Base-by-base conservation (phyloP, 2,888 invertebrate species). In the Clanis bilineata region DNA sequence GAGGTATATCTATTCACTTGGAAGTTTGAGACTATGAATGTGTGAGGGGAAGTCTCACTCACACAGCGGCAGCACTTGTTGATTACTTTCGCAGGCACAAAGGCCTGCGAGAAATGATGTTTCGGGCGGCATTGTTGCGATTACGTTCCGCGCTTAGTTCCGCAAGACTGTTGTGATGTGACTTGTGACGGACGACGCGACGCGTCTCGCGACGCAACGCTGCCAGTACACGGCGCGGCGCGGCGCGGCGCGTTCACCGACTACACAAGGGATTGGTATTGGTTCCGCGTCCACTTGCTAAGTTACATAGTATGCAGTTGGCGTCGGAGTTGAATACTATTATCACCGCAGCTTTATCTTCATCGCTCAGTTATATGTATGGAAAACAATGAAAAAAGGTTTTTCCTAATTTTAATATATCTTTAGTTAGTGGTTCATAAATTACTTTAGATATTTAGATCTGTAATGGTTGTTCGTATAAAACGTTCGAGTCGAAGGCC, bases 41-140 rank as follows among this genome's bases (percentile, higher is more conserved):
- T 3, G 47, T 9, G 9, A 3, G 9, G 25, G 7, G 25, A n/a
- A 12, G 23, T 15, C 44, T 22, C 25, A 6, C 25, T 25, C 47
- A 23, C 25, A 7, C 47, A 15, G 9, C 47, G 15, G 25, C 28
- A 18, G 32, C 15, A 51, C 51, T 51, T 51, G 59, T 62, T 69
- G 65, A 71, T 70, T 70, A 67, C 69, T 68, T 65, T 66, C 51
- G n/a, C n/a, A n/a, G n/a, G n/a, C 62, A 60, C 66, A 64, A 66
- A 65, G 61, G 62, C 21, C 10, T 62, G 44, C 43, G 56, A 63
- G 59, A 39, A 61, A 66, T 64, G 43, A 64, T 62, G 62, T 69
- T 67, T 63, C n/a, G 54, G 38, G 9, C 18, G 51, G 51, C 28
- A 51, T 51, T 51, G 51, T 51, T 28, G 18, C 51, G 45, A 36